phyloP scores from a whole-genome alignment of 2,797 vertebrate genomes.

The Sebastiscus tertius region DNA sequence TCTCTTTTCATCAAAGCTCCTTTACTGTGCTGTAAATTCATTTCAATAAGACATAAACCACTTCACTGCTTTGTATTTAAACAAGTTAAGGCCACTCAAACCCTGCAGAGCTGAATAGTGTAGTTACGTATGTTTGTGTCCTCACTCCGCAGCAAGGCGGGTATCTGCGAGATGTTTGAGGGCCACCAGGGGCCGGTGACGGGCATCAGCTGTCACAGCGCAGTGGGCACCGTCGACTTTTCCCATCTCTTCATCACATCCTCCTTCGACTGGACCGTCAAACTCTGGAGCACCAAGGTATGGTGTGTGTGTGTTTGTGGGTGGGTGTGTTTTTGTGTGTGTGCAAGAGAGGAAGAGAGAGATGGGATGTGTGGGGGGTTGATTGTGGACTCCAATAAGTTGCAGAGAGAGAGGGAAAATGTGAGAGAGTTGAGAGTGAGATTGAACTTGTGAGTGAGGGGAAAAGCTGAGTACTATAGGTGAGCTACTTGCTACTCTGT shows the following conservation, averaged over 20 bases:
- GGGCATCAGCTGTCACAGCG: constrained; percentile 96
- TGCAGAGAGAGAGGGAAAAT: constrained; percentile 4
- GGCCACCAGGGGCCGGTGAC: constrained; percentile 97
- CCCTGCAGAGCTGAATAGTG: not conserved
- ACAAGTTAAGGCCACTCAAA: not conserved
- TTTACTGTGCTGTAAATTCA: not conserved
- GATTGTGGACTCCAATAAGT: constrained; percentile 52
- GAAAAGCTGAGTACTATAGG: constrained; percentile 22
- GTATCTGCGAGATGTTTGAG: constrained; percentile 98
- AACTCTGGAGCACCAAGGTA: constrained; percentile 99
- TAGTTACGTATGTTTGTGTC: not conserved
- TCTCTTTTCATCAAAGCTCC: not conserved
- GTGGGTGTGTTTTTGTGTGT: not conserved
- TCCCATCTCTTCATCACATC: constrained; percentile 98
- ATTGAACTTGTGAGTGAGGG: not conserved
- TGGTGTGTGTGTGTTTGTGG: not conserved
- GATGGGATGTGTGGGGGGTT: constrained; percentile 56
- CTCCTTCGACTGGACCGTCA: constrained; percentile 99
- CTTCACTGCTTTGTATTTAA: not conserved
- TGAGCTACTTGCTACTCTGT: constrained; percentile 32
- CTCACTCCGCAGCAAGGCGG: constrained; percentile 89
- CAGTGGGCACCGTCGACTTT: constrained; percentile 94
- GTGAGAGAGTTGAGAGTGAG: not conserved
- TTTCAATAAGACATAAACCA: not conserved
- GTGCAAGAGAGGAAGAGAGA: not conserved